Conservation (phyloP, 2,797 vertebrate species). For the Salarias fasciatus region DNA sequence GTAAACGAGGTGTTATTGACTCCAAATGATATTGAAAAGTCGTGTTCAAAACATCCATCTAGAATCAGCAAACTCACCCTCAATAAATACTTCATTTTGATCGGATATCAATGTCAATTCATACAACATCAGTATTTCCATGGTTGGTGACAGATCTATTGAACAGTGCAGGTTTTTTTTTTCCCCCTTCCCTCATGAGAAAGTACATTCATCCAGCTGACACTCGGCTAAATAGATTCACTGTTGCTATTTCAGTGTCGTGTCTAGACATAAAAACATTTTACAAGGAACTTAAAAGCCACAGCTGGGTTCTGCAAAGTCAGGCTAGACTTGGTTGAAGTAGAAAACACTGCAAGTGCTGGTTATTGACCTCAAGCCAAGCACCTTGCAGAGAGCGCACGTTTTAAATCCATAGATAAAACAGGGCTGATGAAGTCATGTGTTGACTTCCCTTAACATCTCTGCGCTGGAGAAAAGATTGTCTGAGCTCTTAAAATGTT, state of each 20-base stretch:
- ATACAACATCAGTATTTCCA: slow-evolving; percentile 28
- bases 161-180: slow-evolving; percentile 7
- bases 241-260: slow-evolving; percentile 70
- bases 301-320: slow-evolving; percentile 53
- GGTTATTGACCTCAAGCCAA: slow-evolving; percentile 52
- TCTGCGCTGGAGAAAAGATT: slow-evolving; percentile 70
- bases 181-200: slow-evolving; percentile 59
- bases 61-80: too few species aligned
- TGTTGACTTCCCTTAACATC: slow-evolving; percentile 57
- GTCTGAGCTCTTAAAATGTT: slow-evolving; percentile 77
- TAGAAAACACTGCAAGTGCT: slow-evolving; percentile 32
- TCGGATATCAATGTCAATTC: slow-evolving; percentile 35
- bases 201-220: slow-evolving; percentile 54
- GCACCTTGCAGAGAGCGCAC: slow-evolving; percentile 62
- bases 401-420: slow-evolving; percentile 55
- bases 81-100: too few species aligned
- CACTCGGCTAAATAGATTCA: slow-evolving; percentile 62
- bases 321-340: slow-evolving; percentile 32
- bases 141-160: slow-evolving; percentile 42
- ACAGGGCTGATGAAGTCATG: slow-evolving; percentile 68
- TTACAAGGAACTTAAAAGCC: slow-evolving; percentile 70
- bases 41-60: too few species aligned
- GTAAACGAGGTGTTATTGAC: too few species aligned
- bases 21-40: too few species aligned
- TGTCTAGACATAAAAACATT: slow-evolving; percentile 79